Percentiles rank a stretch among this genome's conserved stretches.
phyloP scores from a whole-genome alignment of 2,113 vertebrate genomes.

The Micromys minutus region DNA sequence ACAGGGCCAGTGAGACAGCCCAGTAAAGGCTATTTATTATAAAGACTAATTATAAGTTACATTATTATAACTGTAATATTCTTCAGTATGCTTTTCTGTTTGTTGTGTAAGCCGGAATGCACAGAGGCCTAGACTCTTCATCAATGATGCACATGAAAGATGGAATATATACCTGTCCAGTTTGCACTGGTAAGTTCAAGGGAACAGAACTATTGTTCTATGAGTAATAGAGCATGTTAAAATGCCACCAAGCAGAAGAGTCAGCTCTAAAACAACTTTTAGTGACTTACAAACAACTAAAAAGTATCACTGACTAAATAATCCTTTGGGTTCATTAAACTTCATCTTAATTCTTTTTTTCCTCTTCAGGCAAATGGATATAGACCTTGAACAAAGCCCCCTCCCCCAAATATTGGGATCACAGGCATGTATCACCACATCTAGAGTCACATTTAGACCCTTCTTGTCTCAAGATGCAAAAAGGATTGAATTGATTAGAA shows the following conservation, averaged over 20 bases:
- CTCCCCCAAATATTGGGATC: background rate
- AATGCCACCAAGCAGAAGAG: conserved; percentile 86
- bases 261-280: conserved; percentile 70
- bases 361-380: background rate
- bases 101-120: conserved; percentile 92
- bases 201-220: conserved; percentile 90
- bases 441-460: background rate
- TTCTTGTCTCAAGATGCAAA: conserved; percentile 30
- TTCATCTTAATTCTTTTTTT: background rate
- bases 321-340: conserved; percentile 4
- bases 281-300: background rate
- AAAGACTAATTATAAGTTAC: background rate
- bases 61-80: background rate
- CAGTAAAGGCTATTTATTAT: background rate
- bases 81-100: conserved; percentile 92
- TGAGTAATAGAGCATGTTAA: conserved; percentile 93
- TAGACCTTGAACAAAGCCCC: background rate
- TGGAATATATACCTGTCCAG: conserved; percentile 91
- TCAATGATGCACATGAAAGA: conserved; percentile 95
- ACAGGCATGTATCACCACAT: background rate
- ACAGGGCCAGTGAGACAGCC: background rate
- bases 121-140: conserved; percentile 92
- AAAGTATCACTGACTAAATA: background rate
- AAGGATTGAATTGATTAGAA: background rate
- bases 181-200: conserved; percentile 93